Percentiles rank a stretch among this genome's conserved stretches.
phyloP scores from a whole-genome alignment of 2,888 invertebrate genomes.

The Mimachlamys varia region DNA sequence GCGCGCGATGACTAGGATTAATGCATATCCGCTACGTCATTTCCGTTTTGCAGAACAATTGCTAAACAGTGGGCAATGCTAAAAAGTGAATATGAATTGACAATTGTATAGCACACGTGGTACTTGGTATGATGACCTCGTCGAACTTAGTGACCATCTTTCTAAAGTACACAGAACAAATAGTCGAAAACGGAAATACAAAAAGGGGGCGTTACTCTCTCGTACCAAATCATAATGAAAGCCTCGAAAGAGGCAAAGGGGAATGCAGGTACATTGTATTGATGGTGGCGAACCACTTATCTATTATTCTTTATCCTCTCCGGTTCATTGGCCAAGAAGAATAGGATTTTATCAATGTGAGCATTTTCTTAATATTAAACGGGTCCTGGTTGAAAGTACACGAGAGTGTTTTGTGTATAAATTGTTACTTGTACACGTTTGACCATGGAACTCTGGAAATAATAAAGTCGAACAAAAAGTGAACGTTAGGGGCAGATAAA shows the following conservation, averaged over 20 bases:
- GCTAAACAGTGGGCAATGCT: too few relatives aligned
- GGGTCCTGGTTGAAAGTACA: not conserved
- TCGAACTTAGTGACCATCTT: not conserved
- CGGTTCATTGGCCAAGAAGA: not conserved
- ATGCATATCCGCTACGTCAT: too few relatives aligned
- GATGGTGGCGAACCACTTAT: not conserved
- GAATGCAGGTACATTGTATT: slow-evolving; percentile 16
- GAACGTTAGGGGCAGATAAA: not conserved
- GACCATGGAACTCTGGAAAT: not conserved
- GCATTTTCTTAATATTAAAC: not conserved
- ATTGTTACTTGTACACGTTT: not conserved
- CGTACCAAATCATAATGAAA: not conserved
- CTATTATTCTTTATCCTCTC: not conserved
- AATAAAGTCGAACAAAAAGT: not conserved
- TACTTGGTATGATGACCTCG: not conserved
- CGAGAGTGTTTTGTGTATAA: not conserved
- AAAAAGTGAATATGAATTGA: too few relatives aligned
- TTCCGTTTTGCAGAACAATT: too few relatives aligned
- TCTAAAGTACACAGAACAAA: not conserved
- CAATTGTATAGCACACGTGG: too few relatives aligned
- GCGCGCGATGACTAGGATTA: too few relatives aligned
- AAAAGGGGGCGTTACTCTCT: slow-evolving; percentile 4
- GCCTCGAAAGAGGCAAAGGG: not conserved
- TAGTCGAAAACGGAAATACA: not conserved
- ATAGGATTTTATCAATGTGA: not conserved